phyloP scores from a whole-genome alignment of 2,888 invertebrate genomes.

The Macaria liturata region DNA sequence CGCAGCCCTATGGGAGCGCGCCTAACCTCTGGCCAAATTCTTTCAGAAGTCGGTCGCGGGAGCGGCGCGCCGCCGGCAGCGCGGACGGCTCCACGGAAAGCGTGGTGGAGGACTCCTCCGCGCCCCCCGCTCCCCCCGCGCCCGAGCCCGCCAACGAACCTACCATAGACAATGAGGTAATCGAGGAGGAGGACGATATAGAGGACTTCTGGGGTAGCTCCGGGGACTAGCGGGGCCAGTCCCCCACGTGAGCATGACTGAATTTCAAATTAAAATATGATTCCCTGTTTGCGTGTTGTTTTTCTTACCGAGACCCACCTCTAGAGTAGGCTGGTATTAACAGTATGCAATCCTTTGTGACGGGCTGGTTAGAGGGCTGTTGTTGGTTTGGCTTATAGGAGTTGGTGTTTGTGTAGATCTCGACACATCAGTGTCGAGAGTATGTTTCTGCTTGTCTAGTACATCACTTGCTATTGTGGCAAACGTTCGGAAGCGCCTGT shows the following conservation, averaged over 20 bases:
- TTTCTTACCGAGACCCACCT: conserved; percentile 56
- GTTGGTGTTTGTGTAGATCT: conserved; percentile 30
- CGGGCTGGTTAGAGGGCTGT: conserved; percentile 52
- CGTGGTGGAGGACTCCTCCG: conserved; percentile 43
- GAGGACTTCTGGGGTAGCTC: conserved; percentile 73
- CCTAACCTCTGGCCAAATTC: conserved; percentile 79
- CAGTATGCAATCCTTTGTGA: conserved; percentile 50
- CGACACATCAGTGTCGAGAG: too few species aligned
- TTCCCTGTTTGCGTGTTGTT: conserved; percentile 60
- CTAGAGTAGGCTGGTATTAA: conserved; percentile 43
- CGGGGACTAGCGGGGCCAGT: conserved; percentile 71
- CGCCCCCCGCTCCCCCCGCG: conserved; percentile 59
- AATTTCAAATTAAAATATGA: conserved; percentile 64
- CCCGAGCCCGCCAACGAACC: conserved; percentile 74
- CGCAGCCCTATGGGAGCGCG: conserved; percentile 64
- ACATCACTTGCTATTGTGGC: conserved; percentile 21
- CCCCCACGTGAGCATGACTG: conserved; percentile 70
- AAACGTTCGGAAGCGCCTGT: conserved; percentile 21
- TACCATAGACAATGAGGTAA: conserved; percentile 67
- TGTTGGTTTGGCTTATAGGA: conserved; percentile 64
- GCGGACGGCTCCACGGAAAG: conserved; percentile 55
- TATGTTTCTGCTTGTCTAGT: conserved; percentile 1
- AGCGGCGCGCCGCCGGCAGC: conserved; percentile 62
- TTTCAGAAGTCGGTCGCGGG: conserved; percentile 81
- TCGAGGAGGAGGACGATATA: conserved; percentile 62